Evolutionary conservation across 2,888 invertebrate genomes (phyloP).

Genomic region (Auanema sp.): DNA sequence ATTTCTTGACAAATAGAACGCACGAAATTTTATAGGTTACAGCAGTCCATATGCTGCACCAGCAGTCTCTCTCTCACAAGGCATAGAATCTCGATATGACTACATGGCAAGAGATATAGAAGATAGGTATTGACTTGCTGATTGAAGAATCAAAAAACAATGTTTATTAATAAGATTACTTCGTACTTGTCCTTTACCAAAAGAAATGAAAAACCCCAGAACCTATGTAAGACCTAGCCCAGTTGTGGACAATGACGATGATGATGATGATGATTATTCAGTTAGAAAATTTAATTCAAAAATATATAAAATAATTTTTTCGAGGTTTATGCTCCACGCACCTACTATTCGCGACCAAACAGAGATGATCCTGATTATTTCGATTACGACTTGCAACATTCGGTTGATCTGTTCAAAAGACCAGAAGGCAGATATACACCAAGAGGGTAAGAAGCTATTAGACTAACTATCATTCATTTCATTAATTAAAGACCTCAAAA

Average conservation of each 20-base stretch:
- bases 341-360: slow-evolving; percentile 61
- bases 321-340: slow-evolving; percentile 40
- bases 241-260: neutral
- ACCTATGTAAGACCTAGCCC: neutral
- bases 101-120: slow-evolving; percentile 53
- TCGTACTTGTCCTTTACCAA: slow-evolving; percentile 9
- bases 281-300: neutral
- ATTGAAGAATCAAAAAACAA: neutral
- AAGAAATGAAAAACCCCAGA: slow-evolving; percentile 6
- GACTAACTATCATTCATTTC: neutral
- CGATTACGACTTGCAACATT: slow-evolving; percentile 62
- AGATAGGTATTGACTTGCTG: slow-evolving; percentile 26
- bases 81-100: slow-evolving; percentile 58
- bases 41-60: slow-evolving; percentile 61
- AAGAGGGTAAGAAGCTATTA: slow-evolving; percentile 33
- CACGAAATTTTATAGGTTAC: slow-evolving; percentile 27
- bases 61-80: slow-evolving; percentile 50
- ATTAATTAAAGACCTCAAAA: slow-evolving; percentile 54
- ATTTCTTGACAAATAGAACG: too few species aligned
- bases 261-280: neutral
- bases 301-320: slow-evolving; percentile 9
- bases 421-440: slow-evolving; percentile 61
- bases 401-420: slow-evolving; percentile 58
- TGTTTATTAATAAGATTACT: slow-evolving; percentile 6
- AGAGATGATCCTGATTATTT: slow-evolving; percentile 64